Evolutionary conservation across 2,113 vertebrate species (phyloP), one percentile per base, ranked within the genome.

Genomic region (Gymnogyps californianus): DNA sequence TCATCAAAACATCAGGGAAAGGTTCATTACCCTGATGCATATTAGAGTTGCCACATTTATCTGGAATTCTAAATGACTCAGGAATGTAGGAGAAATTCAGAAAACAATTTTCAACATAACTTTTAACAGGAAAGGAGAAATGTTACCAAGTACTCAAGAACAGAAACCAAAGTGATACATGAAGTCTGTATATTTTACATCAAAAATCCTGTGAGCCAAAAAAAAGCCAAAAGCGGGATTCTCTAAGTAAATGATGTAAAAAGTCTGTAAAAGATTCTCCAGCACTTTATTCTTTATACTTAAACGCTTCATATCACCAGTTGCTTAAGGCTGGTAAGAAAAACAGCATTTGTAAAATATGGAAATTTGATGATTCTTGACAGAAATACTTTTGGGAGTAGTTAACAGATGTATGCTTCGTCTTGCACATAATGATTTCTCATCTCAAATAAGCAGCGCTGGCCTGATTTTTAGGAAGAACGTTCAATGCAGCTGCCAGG

Each of bases 331-430:
- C 8, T 64, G 49, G 42, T 49, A 49, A 90, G 87, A 94, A 84
- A 87, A 92, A 12, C 18, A 88, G 15, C 47, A 75, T 91, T 88
- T 85, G n/a, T 74, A 95, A 91, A 85, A 91, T 44, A 85, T 0
- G 13, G 57, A 85, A 93, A 95, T 91, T 46, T 83, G 44, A 87
- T 91, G 26, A 70, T 77, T 91, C 75, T 85, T 91, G 89, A 91
- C 83, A 85, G 75, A 96, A 93, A 87, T 89, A 58, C 77, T 51
- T 82, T 65, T 69, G 83, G 80, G 86, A 91, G 9, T 84, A 91
- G 86, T 69, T 78, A 90, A 75, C 52, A 93, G 86, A 84, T 64
- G 65, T 57, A 78, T 42, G 69, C 65, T 74, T 92, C 10, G 2
- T 87, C 89, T 95, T 87, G 76, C 83, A 82, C 40, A 32, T 90